These are phyloP conservation scores for Zaprionus kolodkinae DNA, from an alignment of 1,140 invertebrate species.

Conservation along the genomic window DNA sequence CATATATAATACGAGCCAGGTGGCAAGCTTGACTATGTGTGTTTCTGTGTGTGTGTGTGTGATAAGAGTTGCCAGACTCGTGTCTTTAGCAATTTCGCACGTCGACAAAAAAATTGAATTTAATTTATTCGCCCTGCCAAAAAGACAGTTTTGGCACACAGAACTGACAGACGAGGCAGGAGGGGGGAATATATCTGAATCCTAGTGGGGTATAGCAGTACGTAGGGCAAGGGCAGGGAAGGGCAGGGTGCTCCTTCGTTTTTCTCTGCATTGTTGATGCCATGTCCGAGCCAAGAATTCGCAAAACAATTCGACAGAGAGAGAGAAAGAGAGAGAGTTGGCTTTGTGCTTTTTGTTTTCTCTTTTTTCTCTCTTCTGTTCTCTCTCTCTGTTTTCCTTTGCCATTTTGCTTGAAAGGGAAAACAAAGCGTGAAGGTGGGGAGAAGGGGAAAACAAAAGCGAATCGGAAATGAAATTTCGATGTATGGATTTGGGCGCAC, in stretches of 20 bases:
- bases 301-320: constrained; percentile 49
- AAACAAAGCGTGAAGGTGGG: constrained; percentile 24
- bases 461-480: constrained; percentile 60
- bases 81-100: constrained; percentile 65
- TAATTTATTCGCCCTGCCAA: constrained; percentile 64
- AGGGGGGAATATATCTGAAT: not conserved
- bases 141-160: constrained; percentile 52
- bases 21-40: not conserved
- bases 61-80: constrained; percentile 2
- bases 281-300: constrained; percentile 60
- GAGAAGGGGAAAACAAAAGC: constrained; percentile 34
- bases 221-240: too few relatives aligned
- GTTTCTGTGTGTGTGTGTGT: not conserved
- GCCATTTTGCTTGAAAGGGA: not conserved
- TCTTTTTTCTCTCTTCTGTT: constrained; percentile 6
- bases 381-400: constrained; percentile 12
- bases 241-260: not conserved
- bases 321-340: constrained; percentile 18
- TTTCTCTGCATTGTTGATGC: constrained; percentile 36
- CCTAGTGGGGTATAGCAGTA: not conserved
- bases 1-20: constrained; percentile 7
- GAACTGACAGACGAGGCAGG: not conserved
- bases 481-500: constrained; percentile 65
- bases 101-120: constrained; percentile 65
- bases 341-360: constrained; percentile 37